Percentiles rank a stretch among this genome's conserved stretches.
Evolutionary conservation across 2,113 vertebrate genomes (phyloP).

Genomic region (Toxotes chatareus): DNA sequence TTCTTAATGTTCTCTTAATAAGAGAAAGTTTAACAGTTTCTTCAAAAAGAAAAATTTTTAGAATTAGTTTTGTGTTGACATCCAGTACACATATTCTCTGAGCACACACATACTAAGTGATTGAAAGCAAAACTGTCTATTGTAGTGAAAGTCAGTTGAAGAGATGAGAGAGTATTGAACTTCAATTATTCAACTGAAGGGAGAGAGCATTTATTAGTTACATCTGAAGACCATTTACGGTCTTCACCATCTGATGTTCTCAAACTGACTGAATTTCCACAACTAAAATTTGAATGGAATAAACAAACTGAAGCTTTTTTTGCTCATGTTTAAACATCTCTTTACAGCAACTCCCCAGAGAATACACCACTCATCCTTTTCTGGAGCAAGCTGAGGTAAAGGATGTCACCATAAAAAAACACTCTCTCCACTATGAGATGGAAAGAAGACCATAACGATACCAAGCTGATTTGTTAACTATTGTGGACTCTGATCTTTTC

Average conservation of each 20-base stretch:
- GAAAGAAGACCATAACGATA: neutral
- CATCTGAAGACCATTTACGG: neutral
- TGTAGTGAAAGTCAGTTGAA: too few relatives aligned
- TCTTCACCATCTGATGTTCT: neutral
- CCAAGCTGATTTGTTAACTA: neutral
- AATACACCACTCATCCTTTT: neutral
- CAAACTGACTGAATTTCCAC: neutral
- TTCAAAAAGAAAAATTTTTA: too few relatives aligned
- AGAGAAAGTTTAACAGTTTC: too few relatives aligned
- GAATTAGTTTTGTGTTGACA: too few relatives aligned
- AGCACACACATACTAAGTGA: too few relatives aligned
- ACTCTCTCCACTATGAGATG: neutral
- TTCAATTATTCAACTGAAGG: too few relatives aligned
- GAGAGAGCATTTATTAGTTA: neutral
- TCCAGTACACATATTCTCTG: too few relatives aligned
- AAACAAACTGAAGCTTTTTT: neutral
- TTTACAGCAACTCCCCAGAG: conserved; percentile 28
- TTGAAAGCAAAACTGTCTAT: too few relatives aligned
- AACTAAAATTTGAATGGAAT: neutral
- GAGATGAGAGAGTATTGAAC: too few relatives aligned
- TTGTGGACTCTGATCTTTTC: neutral
- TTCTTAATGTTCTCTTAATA: too few relatives aligned
- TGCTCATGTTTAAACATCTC: neutral
- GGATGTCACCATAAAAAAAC: neutral
- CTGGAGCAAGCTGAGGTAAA: conserved; percentile 37